phyloP scores from a whole-genome alignment of 2,888 invertebrate species.

The Sinhomidia bicolor region DNA sequence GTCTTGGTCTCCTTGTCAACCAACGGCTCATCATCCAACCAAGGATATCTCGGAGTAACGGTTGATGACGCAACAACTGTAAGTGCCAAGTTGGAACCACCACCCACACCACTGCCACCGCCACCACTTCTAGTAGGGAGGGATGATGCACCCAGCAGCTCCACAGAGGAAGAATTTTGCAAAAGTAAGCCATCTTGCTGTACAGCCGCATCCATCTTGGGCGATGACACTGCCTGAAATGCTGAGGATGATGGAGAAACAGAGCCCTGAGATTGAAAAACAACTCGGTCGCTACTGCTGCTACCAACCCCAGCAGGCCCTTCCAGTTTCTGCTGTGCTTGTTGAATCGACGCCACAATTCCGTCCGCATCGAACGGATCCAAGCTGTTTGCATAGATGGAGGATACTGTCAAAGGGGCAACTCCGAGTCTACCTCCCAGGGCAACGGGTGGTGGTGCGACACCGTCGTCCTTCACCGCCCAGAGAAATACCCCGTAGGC shows the following conservation, averaged over 20 bases:
- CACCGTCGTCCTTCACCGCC: slow-evolving; percentile 72
- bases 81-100: slow-evolving; percentile 45
- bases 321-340: too few species aligned
- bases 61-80: slow-evolving; percentile 73
- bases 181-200: background rate
- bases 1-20: slow-evolving; percentile 85
- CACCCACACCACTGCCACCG: too few species aligned
- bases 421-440: slow-evolving; percentile 24
- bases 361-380: background rate
- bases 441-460: slow-evolving; percentile 79
- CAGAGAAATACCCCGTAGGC: slow-evolving; percentile 79
- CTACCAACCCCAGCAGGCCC: too few species aligned
- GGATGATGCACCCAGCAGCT: slow-evolving; percentile 47
- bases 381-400: background rate
- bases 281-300: background rate
- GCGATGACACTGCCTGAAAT: background rate
- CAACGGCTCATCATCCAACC: slow-evolving; percentile 83
- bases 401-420: slow-evolving; percentile 37
- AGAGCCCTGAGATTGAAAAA: background rate
- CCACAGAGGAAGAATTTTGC: slow-evolving; percentile 42
- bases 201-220: background rate
- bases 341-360: background rate
- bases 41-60: slow-evolving; percentile 74
- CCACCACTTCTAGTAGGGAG: slow-evolving; percentile 1
- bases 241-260: background rate